phyloP scores from a whole-genome alignment of 2,113 vertebrate genomes.

The Thryonomys swinderianus region DNA sequence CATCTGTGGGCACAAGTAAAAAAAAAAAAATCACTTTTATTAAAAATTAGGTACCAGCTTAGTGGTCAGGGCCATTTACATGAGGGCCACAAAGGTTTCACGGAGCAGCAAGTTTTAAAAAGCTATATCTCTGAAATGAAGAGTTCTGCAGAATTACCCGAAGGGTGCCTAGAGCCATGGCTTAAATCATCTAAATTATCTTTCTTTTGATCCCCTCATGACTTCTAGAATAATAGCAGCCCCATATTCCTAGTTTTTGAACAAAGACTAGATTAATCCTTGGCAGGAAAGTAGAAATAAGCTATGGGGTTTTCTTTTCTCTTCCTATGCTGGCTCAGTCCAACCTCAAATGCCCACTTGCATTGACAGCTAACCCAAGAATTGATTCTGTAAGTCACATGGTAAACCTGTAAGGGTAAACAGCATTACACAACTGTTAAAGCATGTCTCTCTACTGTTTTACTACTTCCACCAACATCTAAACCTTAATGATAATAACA shows the following conservation, averaged over 20 bases:
- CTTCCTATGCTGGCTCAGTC: not conserved
- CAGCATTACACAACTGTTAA: not conserved
- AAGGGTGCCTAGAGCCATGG: not conserved
- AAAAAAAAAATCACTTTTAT: slow-evolving; percentile 48
- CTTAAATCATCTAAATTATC: slow-evolving; percentile 18
- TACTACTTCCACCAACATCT: not conserved
- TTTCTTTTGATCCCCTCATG: not conserved
- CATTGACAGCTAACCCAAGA: not conserved
- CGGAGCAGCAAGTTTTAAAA: not conserved
- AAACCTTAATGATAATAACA: not conserved
- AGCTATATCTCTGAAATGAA: not conserved
- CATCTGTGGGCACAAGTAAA: slow-evolving; percentile 19
- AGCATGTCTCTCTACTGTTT: not conserved
- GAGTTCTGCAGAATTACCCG: not conserved
- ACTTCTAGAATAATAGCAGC: not conserved
- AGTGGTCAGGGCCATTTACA: not conserved
- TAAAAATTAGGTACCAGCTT: not conserved
- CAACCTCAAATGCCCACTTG: not conserved
- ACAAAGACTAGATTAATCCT: not conserved
- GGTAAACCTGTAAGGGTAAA: not conserved
- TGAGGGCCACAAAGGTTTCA: not conserved
- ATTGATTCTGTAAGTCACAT: not conserved
- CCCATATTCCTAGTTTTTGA: not conserved
- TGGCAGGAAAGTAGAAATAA: slow-evolving; percentile 1
- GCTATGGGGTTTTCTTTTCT: not conserved